phyloP scores from a whole-genome alignment of 30 jellyfish, hydroid and myxozoan species.

The Cassiopea andromeda region DNA sequence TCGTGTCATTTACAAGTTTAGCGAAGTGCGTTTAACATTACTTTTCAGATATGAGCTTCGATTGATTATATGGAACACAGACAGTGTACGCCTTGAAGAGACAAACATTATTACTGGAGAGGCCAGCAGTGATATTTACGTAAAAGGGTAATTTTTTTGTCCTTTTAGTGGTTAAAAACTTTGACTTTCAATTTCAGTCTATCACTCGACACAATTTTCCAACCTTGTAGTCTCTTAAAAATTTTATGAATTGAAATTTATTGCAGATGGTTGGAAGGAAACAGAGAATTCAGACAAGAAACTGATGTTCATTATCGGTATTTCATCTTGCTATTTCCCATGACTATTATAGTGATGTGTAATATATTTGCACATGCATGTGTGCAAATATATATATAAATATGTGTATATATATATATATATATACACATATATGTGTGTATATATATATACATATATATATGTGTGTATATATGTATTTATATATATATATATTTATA shows the following conservation, averaged over 20 bases:
- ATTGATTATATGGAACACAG: conserved; percentile 91
- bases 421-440: no score
- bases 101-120: conserved; percentile 91
- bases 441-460: no score
- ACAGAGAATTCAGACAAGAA: conserved; percentile 92
- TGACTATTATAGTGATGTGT: no score
- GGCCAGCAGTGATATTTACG: conserved; percentile 92
- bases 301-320: conserved; percentile 97
- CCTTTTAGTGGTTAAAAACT: background rate
- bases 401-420: no score
- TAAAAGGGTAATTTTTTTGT: conserved; percentile 73
- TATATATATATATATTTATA: no score
- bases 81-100: conserved; percentile 83
- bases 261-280: conserved; percentile 92
- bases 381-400: no score
- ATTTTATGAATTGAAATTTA: background rate
- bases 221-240: background rate
- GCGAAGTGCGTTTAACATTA: no score
- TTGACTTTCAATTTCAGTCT: background rate
- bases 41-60: conserved; percentile 84
- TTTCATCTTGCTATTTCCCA: background rate
- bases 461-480: no score
- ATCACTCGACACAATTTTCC: background rate
- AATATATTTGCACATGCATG: no score
- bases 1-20: background rate